Evolutionary conservation across 2,113 vertebrate genomes (phyloP).

Genomic region (Syrmaticus mikado): DNA sequence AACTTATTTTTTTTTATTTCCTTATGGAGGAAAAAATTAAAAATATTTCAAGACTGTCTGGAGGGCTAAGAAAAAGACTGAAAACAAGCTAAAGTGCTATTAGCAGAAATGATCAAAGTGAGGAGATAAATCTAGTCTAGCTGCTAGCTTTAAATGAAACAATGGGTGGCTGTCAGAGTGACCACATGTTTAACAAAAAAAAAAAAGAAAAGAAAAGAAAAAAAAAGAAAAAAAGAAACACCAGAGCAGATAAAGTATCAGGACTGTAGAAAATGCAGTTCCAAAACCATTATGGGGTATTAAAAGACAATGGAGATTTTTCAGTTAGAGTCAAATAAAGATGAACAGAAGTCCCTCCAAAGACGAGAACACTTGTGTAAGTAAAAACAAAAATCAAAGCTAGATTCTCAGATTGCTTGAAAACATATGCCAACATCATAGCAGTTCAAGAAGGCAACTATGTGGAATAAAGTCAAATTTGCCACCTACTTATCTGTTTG

Average conservation of each 20-base stretch:
- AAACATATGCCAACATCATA: not conserved
- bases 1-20: conserved; percentile 9
- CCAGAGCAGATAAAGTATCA: not conserved
- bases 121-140: not conserved
- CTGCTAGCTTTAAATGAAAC: not conserved
- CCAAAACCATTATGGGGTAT: not conserved
- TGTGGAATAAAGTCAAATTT: not conserved
- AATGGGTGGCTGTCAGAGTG: not conserved
- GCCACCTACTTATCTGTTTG: not conserved
- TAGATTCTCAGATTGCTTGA: not conserved
- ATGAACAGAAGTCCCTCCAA: conserved; percentile 12
- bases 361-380: not conserved
- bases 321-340: not conserved
- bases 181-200: not conserved
- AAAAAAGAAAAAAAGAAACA: not conserved
- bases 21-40: not conserved
- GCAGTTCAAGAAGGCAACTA: not conserved
- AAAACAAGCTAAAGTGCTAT: not conserved
- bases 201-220: not conserved
- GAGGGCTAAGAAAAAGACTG: not conserved
- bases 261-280: not conserved
- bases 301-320: conserved; percentile 20
- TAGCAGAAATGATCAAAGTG: not conserved
- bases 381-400: not conserved
- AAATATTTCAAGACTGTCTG: not conserved